Evolutionary conservation across 1,140 invertebrate species (phyloP).

Genomic region (Ectropis grisescens): DNA sequence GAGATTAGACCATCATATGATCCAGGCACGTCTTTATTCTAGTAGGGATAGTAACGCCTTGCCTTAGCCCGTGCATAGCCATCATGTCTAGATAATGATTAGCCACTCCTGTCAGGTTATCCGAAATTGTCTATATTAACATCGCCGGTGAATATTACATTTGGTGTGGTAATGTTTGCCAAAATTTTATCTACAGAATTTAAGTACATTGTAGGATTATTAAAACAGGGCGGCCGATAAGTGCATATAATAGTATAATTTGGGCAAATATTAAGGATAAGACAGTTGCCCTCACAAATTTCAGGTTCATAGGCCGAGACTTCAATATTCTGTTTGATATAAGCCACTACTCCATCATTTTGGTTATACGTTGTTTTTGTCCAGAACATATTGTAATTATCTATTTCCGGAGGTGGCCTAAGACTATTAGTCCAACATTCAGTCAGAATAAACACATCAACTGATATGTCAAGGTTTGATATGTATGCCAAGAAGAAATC

Average conservation of each 20-base stretch:
- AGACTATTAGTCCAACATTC: conserved; percentile 10
- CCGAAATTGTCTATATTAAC: conserved; percentile 5
- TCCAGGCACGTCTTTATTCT: conserved; percentile 2
- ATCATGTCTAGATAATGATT: conserved; percentile 4
- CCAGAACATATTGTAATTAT: conserved; percentile 8
- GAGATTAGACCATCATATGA: conserved; percentile 5
- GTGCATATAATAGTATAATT: conserved; percentile 8
- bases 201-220: conserved; percentile 6
- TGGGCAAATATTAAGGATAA: conserved; percentile 2
- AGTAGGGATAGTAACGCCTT: conserved; percentile 2
- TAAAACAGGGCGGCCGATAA: conserved; percentile 10
- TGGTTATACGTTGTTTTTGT: conserved; percentile 1
- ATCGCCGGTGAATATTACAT: conserved; percentile 9
- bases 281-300: conserved; percentile 10
- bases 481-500: conserved; percentile 8
- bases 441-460: conserved; percentile 13
- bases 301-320: neutral
- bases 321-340: too few relatives aligned
- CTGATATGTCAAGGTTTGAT: neutral
- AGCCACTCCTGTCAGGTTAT: neutral
- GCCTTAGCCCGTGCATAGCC: neutral
- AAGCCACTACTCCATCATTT: too few relatives aligned
- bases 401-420: conserved; percentile 5
- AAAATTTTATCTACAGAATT: conserved; percentile 6
- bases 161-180: conserved; percentile 4